A percentile compares a stretch with the other conserved stretches of the same genome.
Conservation (phyloP, 1,140 invertebrate species). For the Scaptodrosophila lebanonensis region DNA sequence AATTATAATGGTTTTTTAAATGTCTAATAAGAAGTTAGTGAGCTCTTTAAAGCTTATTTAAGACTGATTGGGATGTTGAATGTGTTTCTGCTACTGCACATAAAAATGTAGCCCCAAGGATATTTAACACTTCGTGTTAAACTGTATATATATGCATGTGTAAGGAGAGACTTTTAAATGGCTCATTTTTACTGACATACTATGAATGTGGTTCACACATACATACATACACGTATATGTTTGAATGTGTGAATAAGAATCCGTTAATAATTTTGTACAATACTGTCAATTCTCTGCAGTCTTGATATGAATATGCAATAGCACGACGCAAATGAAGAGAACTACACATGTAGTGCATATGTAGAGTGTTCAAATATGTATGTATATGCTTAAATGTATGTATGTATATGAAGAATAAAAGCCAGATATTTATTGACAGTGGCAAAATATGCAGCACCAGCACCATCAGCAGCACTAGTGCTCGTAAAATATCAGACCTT, state of each 20-base stretch:
- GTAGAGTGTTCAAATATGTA: not conserved
- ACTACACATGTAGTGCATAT: not conserved
- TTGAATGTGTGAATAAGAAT: constrained; percentile 37
- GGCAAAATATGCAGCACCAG: constrained; percentile 1
- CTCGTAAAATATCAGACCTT: constrained; percentile 12
- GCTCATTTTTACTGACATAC: too few relatives aligned
- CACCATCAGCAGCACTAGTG: not conserved
- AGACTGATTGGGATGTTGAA: too few relatives aligned
- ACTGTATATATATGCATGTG: too few relatives aligned
- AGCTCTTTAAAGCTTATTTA: too few relatives aligned
- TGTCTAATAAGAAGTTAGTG: too few relatives aligned
- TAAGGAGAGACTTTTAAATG: too few relatives aligned
- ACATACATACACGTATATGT: not conserved
- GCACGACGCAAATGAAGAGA: constrained; percentile 32
- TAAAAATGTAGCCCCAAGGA: too few relatives aligned
- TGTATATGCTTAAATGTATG: not conserved
- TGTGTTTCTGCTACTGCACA: too few relatives aligned
- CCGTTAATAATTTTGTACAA: too few relatives aligned
- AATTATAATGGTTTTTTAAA: too few relatives aligned
- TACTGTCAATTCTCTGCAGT: constrained; percentile 43
- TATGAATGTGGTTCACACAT: too few relatives aligned
- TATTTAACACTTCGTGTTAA: too few relatives aligned
- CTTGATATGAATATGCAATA: constrained; percentile 50
- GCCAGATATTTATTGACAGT: constrained; percentile 43
- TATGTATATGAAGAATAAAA: constrained; percentile 2